Conservation (phyloP, 2,797 vertebrate species). For the Peromyscus eremicus region DNA sequence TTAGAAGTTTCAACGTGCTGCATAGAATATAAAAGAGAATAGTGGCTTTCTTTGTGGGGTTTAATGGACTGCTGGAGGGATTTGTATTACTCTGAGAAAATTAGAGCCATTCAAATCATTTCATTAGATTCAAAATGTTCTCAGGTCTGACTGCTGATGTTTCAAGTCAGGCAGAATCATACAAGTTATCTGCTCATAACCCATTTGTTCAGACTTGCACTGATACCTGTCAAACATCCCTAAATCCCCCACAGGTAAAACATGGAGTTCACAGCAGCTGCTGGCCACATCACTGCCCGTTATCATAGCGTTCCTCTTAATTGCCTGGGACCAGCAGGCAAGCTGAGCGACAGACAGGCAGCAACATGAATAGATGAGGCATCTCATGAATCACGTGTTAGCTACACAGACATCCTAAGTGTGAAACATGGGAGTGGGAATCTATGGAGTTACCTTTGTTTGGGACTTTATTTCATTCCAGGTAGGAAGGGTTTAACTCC, state of each 20-base stretch:
- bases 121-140: background rate
- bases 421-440: too few relatives aligned
- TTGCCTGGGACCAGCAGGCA: background rate
- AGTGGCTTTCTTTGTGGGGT: background rate
- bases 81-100: background rate
- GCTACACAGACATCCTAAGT: background rate
- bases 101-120: background rate
- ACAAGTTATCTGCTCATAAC: background rate
- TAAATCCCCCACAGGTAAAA: background rate
- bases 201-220: background rate
- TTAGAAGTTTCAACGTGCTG: background rate
- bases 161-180: background rate
- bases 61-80: background rate
- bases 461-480: background rate
- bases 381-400: rapidly evolving
- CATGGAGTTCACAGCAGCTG: too few relatives aligned
- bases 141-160: background rate
- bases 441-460: background rate
- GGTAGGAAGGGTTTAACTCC: background rate
- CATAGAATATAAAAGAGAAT: background rate
- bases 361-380: too few relatives aligned
- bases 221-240: too few relatives aligned
- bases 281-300: background rate
- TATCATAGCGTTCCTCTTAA: background rate
- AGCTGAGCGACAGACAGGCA: background rate